Evolutionary conservation across 2,888 invertebrate genomes (phyloP), one percentile per base, ranked within the genome.

Genomic region (Cancer borealis): DNA sequence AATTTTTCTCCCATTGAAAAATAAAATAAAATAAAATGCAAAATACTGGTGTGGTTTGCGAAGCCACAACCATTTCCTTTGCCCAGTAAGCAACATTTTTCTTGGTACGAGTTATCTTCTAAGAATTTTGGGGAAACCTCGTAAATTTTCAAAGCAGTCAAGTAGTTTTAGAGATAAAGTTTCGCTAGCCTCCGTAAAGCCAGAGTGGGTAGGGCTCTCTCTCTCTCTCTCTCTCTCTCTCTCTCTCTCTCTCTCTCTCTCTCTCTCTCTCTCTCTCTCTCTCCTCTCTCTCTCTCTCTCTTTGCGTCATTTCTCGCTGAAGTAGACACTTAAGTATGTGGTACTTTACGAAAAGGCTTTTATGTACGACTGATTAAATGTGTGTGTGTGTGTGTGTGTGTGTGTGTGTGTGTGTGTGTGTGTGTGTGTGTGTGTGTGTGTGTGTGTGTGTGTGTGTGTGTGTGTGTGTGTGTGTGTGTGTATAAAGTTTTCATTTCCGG

Each of bases 211-310:
- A 21, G n/a, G 66, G 66, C 21, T n/a, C n/a, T 17, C 17, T 14
- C 66, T 66, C 66, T 66, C 66, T 66, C 66, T 66, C 66, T 66
- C 66, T 66, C 66, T 66, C 66, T 66, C 66, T 66, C 66, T 66
- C 66, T 66, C 66, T 66, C 66, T 66, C 66, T 66, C 66, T 66
- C 66, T 66, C 66, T 66, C 66, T 66, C 66, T 66, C 66, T 66
- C 66, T 66, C 66, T 66, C 66, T 66, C 66, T 54, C 66, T 66
- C 66, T 66, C 66, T 66, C 66, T 66, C 66, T 66, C 66, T 66
- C 66, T 66, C 66, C 60, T 66, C 60, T 66, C 60, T 66, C 17
- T 66, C n/a, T 54, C 54, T 54, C 54, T 54, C 54, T 54, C 54
- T 54, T 14, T 54, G 54, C 54, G 14, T 54, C 54, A 54, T 54